Percentiles rank a stretch among this genome's conserved stretches.
These are phyloP conservation scores for Linurgus olivaceus DNA, from an alignment of 2,797 vertebrate genomes.

Conservation along the genomic window DNA sequence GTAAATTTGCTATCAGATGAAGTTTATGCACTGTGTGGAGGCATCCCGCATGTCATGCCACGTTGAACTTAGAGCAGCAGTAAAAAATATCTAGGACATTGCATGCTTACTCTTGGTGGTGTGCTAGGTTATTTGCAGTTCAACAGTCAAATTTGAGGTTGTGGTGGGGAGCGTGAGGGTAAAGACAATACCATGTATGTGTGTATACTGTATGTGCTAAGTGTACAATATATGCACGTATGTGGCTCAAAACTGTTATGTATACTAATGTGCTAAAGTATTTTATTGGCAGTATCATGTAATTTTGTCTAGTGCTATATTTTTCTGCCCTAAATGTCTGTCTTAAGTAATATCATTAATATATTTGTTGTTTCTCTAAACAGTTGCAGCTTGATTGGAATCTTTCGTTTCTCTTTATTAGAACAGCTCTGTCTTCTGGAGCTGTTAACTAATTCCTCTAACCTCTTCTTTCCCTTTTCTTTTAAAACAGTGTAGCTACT, in stretches of 20 bases:
- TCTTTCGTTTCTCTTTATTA: slow-evolving; percentile 70
- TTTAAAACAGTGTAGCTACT: slow-evolving; percentile 32
- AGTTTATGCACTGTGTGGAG: not conserved
- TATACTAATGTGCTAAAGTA: slow-evolving; percentile 51
- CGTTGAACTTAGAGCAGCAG: not conserved
- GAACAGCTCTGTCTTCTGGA: slow-evolving; percentile 66
- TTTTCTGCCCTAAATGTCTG: slow-evolving; percentile 65
- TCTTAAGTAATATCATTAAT: slow-evolving; percentile 74
- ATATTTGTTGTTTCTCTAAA: slow-evolving; percentile 76
- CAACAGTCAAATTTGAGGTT: slow-evolving; percentile 13
- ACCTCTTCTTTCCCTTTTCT: slow-evolving; percentile 67
- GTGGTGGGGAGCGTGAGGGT: slow-evolving; percentile 6
- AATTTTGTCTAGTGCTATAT: slow-evolving; percentile 67
- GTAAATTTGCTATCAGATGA: not conserved
- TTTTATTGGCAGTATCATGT: slow-evolving; percentile 62
- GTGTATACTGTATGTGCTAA: slow-evolving; percentile 63
- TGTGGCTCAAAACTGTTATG: slow-evolving; percentile 45
- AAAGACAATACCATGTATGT: slow-evolving; percentile 50
- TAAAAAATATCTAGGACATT: not conserved
- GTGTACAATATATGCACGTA: slow-evolving; percentile 63
- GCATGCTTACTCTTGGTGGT: slow-evolving; percentile 36
- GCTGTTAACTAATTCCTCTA: slow-evolving; percentile 69
- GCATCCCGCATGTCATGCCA: slow-evolving; percentile 39
- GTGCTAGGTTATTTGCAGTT: not conserved
- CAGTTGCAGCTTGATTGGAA: slow-evolving; percentile 75